A percentile compares a stretch with the other conserved stretches of the same genome.
phyloP scores from a whole-genome alignment of 2,113 vertebrate genomes.

The Hipposideros armiger region DNA sequence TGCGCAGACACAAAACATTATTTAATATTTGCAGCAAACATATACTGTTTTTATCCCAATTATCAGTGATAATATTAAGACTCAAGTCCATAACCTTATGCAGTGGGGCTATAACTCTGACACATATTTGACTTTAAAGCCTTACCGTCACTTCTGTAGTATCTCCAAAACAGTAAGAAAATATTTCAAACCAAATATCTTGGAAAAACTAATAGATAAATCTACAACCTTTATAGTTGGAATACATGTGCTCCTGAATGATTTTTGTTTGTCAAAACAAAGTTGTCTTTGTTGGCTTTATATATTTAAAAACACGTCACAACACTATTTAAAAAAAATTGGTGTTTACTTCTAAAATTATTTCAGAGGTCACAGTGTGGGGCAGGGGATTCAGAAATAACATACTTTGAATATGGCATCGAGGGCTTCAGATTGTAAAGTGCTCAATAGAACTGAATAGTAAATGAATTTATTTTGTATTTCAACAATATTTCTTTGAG shows the following conservation, averaged over 20 bases:
- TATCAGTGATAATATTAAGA: neutral
- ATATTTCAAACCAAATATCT: neutral
- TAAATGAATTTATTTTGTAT: neutral
- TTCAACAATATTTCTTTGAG: neutral
- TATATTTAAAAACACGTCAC: neutral
- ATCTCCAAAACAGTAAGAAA: neutral
- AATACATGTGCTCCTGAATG: neutral
- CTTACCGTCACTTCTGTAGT: neutral
- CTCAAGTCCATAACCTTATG: neutral
- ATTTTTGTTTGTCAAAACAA: neutral
- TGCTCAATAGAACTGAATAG: neutral
- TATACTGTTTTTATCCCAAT: neutral
- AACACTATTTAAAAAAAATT: neutral
- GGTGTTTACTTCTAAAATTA: neutral
- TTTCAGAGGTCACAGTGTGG: neutral
- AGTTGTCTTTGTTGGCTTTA: neutral
- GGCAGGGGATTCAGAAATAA: neutral
- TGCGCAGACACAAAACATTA: neutral
- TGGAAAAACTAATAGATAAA: conserved; percentile 12
- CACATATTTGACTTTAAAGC: neutral
- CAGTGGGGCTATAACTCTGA: neutral
- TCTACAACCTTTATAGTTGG: neutral
- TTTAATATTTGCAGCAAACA: neutral
- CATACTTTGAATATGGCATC: neutral
- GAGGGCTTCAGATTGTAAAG: neutral